Evolutionary conservation across 1,140 invertebrate genomes (phyloP), one percentile per base, ranked within the genome.

Genomic region (Musca vetustissima): DNA sequence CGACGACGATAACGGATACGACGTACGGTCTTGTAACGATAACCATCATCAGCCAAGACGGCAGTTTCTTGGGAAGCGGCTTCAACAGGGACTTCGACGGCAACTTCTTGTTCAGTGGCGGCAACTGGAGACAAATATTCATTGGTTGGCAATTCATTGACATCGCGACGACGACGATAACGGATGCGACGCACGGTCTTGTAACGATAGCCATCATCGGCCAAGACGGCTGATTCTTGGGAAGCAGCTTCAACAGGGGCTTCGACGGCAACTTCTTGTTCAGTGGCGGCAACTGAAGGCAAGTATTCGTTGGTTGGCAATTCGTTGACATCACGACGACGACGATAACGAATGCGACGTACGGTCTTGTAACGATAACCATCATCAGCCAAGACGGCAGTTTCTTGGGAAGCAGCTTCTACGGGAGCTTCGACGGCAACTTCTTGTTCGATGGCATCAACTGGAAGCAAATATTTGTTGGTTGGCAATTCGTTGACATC

Each of bases 111-210:
- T 21, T 71, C 19, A 2, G 67, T 57, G n/a, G 50, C 69, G 2
- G 68, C 70, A n/a, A 57, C 65, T n/a, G 72, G 15, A 4, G 70
- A 69, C 50, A 75, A 50, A 47, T 74, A 74, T 9, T 75, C 71
- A 25, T 69, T 73, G 25, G 67, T 64, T 8, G 70, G 59, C 1
- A 75, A 55, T 53, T 76, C 75, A 64, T 49, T 72, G n/a, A 75
- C 74, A 70, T 76, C 75, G 69, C 75, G 75, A 73, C 75, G 74
- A 8, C 48, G 73, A 69, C 75, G 75, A 50, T 73, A 71, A 28
- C 70, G 71, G 28, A 73, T 70, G 2, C 75, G 52, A 55, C 17
- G 73, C 48, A 73, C 72, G 13, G 72, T 68, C 64, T 76, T 75
- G 68, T 75, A 43, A 22, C 65, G n/a, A 65, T 70, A 64, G 49